phyloP scores from a whole-genome alignment of 2,113 vertebrate species.

The Cercocebus atys region DNA sequence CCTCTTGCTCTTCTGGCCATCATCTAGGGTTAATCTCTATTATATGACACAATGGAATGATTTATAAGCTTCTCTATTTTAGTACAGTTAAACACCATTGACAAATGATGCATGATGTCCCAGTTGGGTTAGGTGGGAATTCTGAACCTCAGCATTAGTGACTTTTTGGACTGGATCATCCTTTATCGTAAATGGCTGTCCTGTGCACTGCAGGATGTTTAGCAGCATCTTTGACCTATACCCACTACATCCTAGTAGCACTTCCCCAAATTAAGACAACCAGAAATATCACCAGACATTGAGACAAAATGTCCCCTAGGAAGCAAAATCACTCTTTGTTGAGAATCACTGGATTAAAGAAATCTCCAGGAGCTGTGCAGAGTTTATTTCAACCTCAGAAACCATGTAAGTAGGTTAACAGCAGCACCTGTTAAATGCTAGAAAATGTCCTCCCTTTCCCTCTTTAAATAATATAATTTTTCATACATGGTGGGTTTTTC shows the following conservation, averaged over 20 bases:
- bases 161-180: neutral
- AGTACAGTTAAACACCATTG: neutral
- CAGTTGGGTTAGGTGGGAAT: neutral
- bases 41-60: neutral
- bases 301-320: neutral
- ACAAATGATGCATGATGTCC: neutral
- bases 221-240: neutral
- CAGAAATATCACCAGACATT: neutral
- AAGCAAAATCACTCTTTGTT: neutral
- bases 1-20: neutral
- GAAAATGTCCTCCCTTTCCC: neutral
- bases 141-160: neutral
- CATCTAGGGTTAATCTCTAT: neutral
- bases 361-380: neutral
- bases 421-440: neutral
- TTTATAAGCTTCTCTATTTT: neutral
- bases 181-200: neutral
- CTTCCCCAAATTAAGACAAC: neutral
- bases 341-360: conserved; percentile 13
- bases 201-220: neutral
- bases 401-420: neutral
- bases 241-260: neutral
- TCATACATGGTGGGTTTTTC: neutral
- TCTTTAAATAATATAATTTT: conserved; percentile 8
- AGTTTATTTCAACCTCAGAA: conserved; percentile 10